A percentile compares a stretch with the other conserved stretches of the same genome.
These are phyloP conservation scores for Drosophila jambulina DNA, from an alignment of 1,140 invertebrate species.

Conservation along the genomic window DNA sequence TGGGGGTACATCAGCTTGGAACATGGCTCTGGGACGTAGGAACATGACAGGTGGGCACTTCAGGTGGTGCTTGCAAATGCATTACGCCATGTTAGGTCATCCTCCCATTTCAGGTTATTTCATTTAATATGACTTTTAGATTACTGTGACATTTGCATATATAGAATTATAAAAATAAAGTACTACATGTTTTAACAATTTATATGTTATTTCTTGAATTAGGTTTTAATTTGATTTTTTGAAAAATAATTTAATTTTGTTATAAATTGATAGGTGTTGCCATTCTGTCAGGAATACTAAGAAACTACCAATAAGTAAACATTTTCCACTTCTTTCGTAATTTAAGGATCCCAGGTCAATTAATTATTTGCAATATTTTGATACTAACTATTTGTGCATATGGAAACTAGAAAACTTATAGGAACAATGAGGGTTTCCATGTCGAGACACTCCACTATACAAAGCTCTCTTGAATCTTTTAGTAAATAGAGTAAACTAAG, in stretches of 20 bases:
- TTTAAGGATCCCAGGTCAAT: no score
- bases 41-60: not conserved
- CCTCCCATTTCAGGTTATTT: not conserved
- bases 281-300: not conserved
- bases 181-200: not conserved
- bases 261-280: not conserved
- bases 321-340: no score
- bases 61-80: not conserved
- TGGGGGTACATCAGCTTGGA: slow-evolving; percentile 19
- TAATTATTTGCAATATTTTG: no score
- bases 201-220: not conserved
- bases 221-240: no score
- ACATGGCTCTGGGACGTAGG: not conserved
- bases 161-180: not conserved
- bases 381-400: no score
- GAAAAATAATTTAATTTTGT: no score
- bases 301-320: no score
- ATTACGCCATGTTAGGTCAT: not conserved
- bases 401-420: no score
- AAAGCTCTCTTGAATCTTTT: not conserved
- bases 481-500: not conserved
- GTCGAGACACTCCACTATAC: not conserved
- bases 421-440: no score
- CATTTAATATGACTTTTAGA: not conserved
- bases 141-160: no score